Percentiles rank a stretch among this genome's conserved stretches.
phyloP scores from a whole-genome alignment of 2,888 invertebrate genomes.

The Drosophila peninsularis region DNA sequence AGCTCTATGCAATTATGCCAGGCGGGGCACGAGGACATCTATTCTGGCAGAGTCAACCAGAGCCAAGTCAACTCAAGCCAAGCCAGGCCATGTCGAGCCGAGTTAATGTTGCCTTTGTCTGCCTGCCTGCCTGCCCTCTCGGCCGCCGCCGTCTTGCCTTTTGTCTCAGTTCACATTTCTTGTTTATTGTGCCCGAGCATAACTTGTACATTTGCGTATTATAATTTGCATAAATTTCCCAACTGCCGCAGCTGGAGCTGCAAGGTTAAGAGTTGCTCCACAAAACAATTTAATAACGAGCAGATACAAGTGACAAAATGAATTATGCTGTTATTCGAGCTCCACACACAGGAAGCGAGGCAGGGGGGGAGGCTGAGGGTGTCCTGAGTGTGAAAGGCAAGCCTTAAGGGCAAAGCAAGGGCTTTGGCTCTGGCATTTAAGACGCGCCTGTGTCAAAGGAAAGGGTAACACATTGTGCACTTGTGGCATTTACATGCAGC shows the following conservation, averaged over 20 bases:
- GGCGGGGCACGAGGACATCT: slow-evolving; percentile 36
- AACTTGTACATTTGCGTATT: slow-evolving; percentile 78
- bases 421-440: background rate
- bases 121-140: no score
- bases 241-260: slow-evolving; percentile 26
- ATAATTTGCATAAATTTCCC: slow-evolving; percentile 78
- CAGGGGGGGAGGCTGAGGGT: background rate
- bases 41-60: slow-evolving; percentile 31
- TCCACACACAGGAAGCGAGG: background rate
- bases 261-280: slow-evolving; percentile 58
- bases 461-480: slow-evolving; percentile 10
- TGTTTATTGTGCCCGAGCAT: slow-evolving; percentile 72
- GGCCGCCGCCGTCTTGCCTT: background rate
- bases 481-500: background rate
- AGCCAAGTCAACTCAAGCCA: background rate
- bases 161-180: slow-evolving; percentile 72
- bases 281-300: slow-evolving; percentile 76
- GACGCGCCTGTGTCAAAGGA: slow-evolving; percentile 1
- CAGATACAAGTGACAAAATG: slow-evolving; percentile 78
- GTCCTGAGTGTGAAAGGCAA: slow-evolving; percentile 11
- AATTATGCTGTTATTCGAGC: slow-evolving; percentile 75
- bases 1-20: slow-evolving; percentile 50
- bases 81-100: slow-evolving; percentile 21
- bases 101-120: slow-evolving; percentile 55
- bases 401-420: background rate